Evolutionary conservation across 2,113 vertebrate species (phyloP).

Genomic region (Lophochroa leadbeateri): DNA sequence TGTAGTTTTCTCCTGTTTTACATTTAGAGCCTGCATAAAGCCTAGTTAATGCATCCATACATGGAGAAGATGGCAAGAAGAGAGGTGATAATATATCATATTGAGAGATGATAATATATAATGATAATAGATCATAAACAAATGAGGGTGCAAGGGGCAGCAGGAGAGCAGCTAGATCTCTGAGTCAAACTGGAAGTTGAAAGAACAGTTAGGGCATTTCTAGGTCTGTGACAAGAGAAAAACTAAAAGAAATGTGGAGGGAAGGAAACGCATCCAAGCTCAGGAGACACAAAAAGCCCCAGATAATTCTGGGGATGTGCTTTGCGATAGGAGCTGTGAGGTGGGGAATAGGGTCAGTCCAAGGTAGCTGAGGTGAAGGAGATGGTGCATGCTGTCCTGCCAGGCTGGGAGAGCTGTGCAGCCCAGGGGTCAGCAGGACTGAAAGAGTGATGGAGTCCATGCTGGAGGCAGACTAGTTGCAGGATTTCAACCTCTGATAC

Average conservation of each 20-base stretch:
- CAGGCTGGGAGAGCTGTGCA: background rate
- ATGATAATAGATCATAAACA: background rate
- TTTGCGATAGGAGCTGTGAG: background rate
- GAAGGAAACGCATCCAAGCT: background rate
- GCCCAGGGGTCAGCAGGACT: background rate
- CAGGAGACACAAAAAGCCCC: background rate
- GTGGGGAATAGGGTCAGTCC: background rate
- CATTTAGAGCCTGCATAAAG: background rate
- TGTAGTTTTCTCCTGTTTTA: background rate
- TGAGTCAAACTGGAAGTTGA: background rate
- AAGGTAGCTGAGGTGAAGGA: background rate
- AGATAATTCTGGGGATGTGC: background rate
- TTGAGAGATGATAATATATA: background rate
- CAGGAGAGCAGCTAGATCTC: background rate
- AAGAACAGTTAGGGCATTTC: background rate
- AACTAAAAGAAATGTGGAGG: background rate
- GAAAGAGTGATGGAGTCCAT: rapidly evolving
- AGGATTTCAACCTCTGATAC: background rate
- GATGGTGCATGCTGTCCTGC: rapidly evolving
- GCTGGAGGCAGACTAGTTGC: background rate
- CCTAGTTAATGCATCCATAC: background rate
- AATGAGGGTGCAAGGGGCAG: background rate
- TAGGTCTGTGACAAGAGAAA: background rate
- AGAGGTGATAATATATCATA: background rate
- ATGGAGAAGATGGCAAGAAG: background rate